Conservation (phyloP, 2,888 invertebrate species). For the Lamproptera curius region DNA sequence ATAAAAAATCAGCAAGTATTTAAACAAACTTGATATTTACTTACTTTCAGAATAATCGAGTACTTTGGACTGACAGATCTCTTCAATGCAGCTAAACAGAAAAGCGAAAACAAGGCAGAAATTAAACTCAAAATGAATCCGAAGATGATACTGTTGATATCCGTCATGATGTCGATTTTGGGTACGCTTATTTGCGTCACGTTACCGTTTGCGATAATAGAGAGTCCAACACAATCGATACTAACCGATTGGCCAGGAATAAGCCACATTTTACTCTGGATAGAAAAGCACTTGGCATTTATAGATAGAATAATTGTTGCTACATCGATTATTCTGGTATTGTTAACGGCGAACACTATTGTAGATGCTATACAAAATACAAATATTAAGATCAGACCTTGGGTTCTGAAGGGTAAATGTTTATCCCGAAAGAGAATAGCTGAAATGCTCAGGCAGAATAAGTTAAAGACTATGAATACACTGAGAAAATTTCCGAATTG, state of each 20-base stretch:
- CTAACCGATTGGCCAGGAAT: neutral
- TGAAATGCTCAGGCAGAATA: neutral
- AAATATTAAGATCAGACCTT: slow-evolving; percentile 13
- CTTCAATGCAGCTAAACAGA: neutral
- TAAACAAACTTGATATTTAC: neutral
- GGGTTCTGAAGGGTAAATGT: slow-evolving; percentile 15
- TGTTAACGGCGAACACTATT: neutral
- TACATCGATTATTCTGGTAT: neutral
- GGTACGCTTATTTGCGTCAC: slow-evolving; percentile 1
- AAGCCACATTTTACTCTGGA: neutral
- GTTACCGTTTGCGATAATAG: slow-evolving; percentile 11
- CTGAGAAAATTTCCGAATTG: too few relatives aligned
- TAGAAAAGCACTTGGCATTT: slow-evolving; percentile 3
- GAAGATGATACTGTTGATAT: neutral
- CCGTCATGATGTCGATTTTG: slow-evolving; percentile 6
- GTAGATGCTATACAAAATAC: slow-evolving; percentile 1
- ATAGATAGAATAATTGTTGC: slow-evolving; percentile 14
- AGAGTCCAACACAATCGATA: slow-evolving; percentile 2
- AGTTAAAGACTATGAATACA: too few relatives aligned
- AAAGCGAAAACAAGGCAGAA: neutral
- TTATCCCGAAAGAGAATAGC: neutral
- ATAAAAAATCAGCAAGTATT: too few relatives aligned
- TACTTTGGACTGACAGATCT: neutral
- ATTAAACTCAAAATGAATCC: neutral
- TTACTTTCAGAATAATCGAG: slow-evolving; percentile 6